Evolutionary conservation across 1,140 invertebrate species (phyloP).

Genomic region (Meloidogyne chitwoodi): DNA sequence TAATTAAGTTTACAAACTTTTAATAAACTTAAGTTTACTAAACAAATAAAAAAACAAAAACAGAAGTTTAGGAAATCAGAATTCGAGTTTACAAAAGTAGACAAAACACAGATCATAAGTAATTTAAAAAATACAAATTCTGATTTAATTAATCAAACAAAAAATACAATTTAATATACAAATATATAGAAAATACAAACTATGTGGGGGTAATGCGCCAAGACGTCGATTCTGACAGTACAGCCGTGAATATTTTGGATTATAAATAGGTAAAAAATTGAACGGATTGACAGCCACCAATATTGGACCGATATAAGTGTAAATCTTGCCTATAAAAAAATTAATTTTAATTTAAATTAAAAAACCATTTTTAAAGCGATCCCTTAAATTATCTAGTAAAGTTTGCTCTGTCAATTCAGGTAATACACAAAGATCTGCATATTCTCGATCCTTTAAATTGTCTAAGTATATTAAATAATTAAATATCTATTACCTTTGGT

Average conservation of each 20-base stretch:
- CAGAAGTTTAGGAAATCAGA: too few relatives aligned
- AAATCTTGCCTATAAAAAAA: slow-evolving; percentile 74
- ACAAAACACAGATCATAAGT: too few relatives aligned
- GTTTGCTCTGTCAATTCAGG: slow-evolving; percentile 90
- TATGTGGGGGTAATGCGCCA: slow-evolving; percentile 82
- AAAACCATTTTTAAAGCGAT: slow-evolving; percentile 75
- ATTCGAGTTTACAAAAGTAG: too few relatives aligned
- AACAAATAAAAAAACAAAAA: background rate
- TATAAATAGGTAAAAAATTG: slow-evolving; percentile 89
- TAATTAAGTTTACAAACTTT: too few relatives aligned
- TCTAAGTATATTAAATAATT: background rate
- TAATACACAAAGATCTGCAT: slow-evolving; percentile 87
- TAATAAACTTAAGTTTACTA: background rate
- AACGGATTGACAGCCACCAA: slow-evolving; percentile 80
- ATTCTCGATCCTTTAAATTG: slow-evolving; percentile 70
- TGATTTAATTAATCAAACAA: background rate
- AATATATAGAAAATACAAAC: background rate
- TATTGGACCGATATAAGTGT: slow-evolving; percentile 87
- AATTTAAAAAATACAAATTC: background rate
- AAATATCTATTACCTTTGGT: slow-evolving; percentile 46
- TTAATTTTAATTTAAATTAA: slow-evolving; percentile 7
- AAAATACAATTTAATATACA: background rate
- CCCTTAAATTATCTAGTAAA: slow-evolving; percentile 74
- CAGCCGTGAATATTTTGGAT: slow-evolving; percentile 90
- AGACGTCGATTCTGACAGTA: slow-evolving; percentile 76